Evolutionary conservation across 1,140 invertebrate species (phyloP).

Genomic region (Anastatus disparis): DNA sequence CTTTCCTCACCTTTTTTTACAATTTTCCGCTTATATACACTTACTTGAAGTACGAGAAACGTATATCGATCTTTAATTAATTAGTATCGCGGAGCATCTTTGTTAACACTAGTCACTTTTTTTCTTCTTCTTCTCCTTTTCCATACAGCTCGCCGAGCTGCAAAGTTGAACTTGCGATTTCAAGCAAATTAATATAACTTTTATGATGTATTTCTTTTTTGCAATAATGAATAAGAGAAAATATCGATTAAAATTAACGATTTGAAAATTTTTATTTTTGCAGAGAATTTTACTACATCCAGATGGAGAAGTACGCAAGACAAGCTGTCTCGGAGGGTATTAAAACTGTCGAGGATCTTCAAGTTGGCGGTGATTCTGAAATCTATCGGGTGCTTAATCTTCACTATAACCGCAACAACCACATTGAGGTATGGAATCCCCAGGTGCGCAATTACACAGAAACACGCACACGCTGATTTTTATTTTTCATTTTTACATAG

Average conservation of each 20-base stretch:
- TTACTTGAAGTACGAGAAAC: too few relatives aligned
- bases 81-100: too few relatives aligned
- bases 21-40: too few relatives aligned
- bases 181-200: too few relatives aligned
- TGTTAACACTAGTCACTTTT: too few relatives aligned
- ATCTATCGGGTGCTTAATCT: conserved; percentile 97
- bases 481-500: too few relatives aligned
- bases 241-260: too few relatives aligned
- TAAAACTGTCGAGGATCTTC: conserved; percentile 91
- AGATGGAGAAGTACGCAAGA: conserved; percentile 99
- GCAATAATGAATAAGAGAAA: too few relatives aligned
- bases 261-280: conserved; percentile 59
- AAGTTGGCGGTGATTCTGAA: conserved; percentile 94
- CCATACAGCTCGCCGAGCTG: background rate
- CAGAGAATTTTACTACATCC: conserved; percentile 99
- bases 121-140: background rate
- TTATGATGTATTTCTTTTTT: too few relatives aligned
- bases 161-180: too few relatives aligned
- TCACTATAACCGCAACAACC: conserved; percentile 99
- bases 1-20: too few relatives aligned
- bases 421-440: conserved; percentile 93
- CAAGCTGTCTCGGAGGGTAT: conserved; percentile 97
- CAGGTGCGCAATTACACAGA: conserved; percentile 69
- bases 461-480: conserved; percentile 60
- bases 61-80: too few relatives aligned